Evolutionary conservation across 2,888 invertebrate species (phyloP).

Genomic region (Noctua janthina): DNA sequence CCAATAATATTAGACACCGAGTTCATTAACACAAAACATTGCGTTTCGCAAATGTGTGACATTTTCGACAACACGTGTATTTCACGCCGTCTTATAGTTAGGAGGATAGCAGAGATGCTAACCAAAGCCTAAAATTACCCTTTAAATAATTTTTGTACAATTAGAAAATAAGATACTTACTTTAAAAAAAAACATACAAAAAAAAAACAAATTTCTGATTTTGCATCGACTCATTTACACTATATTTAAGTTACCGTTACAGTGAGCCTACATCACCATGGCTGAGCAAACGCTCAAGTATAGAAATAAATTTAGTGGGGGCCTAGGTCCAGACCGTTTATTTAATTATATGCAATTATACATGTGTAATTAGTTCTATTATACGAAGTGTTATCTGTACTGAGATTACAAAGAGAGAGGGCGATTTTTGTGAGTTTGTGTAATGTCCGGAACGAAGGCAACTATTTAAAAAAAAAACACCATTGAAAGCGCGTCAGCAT

Average conservation of each 20-base stretch:
- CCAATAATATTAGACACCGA: conserved; percentile 54
- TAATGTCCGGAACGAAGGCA: not conserved
- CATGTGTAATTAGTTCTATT: not conserved
- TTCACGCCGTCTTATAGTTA: not conserved
- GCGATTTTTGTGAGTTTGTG: not conserved
- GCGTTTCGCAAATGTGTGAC: conserved; percentile 40
- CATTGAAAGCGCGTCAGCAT: not conserved
- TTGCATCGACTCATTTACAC: not conserved
- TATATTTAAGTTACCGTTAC: not conserved
- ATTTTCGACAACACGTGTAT: conserved; percentile 33
- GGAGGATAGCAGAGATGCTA: not conserved
- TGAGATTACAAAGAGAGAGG: not conserved
- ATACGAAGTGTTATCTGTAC: not conserved
- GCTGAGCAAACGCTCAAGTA: not conserved
- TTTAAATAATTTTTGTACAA: not conserved
- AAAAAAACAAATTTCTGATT: not conserved
- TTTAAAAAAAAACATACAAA: not conserved
- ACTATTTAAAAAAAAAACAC: too few relatives aligned
- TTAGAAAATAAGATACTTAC: not conserved
- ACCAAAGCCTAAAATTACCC: not conserved
- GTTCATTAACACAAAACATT: conserved; percentile 54
- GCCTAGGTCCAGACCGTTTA: not conserved
- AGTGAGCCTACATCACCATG: not conserved
- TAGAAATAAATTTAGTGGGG: not conserved
- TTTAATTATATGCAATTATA: not conserved